phyloP scores from a whole-genome alignment of 2,113 vertebrate species.

The Promerops cafer region DNA sequence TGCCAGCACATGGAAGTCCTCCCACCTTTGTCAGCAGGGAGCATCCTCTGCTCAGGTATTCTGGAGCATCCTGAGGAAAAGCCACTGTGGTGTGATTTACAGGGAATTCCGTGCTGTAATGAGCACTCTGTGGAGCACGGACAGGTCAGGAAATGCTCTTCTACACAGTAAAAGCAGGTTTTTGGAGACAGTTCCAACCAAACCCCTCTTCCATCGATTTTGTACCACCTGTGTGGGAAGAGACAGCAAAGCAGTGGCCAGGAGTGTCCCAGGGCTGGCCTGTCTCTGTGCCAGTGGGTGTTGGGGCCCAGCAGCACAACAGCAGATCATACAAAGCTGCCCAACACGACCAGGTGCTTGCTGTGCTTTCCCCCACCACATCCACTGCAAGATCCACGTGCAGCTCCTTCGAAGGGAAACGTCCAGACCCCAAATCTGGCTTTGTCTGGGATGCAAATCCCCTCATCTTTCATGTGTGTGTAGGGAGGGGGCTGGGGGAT shows the following conservation, averaged over 20 bases:
- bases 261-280: not conserved
- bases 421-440: not conserved
- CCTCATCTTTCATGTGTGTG: not conserved
- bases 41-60: not conserved
- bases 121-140: not conserved
- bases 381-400: not conserved
- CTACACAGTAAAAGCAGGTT: not conserved
- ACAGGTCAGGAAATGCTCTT: not conserved
- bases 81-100: accelerated
- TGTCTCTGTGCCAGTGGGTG: accelerated
- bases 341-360: accelerated
- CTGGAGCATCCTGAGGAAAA: not conserved
- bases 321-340: not conserved
- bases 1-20: not conserved
- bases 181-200: not conserved
- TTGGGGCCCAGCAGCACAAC: not conserved
- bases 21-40: not conserved
- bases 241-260: not conserved
- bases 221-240: not conserved
- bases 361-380: not conserved
- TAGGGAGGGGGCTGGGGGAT: not conserved
- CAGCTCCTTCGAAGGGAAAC: not conserved
- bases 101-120: not conserved
- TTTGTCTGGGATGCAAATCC: not conserved
- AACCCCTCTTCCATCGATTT: not conserved